Evolutionary conservation across 2,888 invertebrate genomes (phyloP).

Genomic region (Chloroclystis v-ata): DNA sequence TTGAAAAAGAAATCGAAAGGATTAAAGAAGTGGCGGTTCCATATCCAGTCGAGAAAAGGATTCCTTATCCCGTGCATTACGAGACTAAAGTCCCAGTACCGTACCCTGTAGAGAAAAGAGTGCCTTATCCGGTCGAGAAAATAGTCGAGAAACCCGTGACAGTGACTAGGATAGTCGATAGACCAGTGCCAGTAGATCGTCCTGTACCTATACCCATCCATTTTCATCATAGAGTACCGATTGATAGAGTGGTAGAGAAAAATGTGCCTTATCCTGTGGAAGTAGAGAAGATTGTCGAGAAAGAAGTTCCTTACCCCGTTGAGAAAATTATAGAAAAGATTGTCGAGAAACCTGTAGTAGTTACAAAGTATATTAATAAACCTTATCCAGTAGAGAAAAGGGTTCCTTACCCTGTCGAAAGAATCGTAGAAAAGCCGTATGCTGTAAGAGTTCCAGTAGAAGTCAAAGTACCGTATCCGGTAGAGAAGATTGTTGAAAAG

Average conservation of each 20-base stretch:
- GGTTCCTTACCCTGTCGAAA: conserved; percentile 75
- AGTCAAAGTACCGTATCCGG: conserved; percentile 67
- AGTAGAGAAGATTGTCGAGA: conserved; percentile 69
- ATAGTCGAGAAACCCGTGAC: conserved; percentile 77
- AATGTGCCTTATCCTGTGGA: conserved; percentile 66
- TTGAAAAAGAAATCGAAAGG: conserved; percentile 56
- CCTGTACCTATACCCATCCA: conserved; percentile 58
- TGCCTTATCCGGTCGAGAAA: conserved; percentile 64
- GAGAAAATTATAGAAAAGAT: conserved; percentile 49
- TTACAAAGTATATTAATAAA: conserved; percentile 29
- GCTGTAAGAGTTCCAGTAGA: conserved; percentile 76
- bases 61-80: conserved; percentile 57
- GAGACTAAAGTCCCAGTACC: conserved; percentile 74
- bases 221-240: conserved; percentile 65
- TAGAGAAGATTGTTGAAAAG: conserved; percentile 66
- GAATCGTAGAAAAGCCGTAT: conserved; percentile 65
- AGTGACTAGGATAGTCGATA: conserved; percentile 66
- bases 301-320: conserved; percentile 67
- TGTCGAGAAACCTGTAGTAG: conserved; percentile 44
- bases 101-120: conserved; percentile 72
- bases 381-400: conserved; percentile 59
- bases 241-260: conserved; percentile 74
- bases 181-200: conserved; percentile 60
- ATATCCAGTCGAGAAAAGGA: conserved; percentile 72
- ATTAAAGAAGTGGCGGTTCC: conserved; percentile 60